Evolutionary conservation across 2,888 invertebrate species (phyloP), one percentile per base, ranked within the genome.

Genomic region (Cephalotes varians): DNA sequence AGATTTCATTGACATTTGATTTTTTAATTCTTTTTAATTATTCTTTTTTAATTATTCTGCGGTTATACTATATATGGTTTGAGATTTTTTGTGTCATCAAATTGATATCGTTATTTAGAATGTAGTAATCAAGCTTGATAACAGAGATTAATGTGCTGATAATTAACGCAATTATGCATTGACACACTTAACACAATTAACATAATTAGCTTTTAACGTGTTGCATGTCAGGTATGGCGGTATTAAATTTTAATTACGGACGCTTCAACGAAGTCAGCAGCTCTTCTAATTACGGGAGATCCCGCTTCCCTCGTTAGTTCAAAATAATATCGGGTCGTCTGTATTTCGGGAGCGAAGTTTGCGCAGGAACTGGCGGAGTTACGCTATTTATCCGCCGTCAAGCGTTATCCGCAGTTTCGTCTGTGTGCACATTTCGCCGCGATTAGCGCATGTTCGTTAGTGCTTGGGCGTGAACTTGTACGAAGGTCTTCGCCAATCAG

Each of bases 351-450:
- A 31, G 28, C 54, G 21, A 49, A 60, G 44, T 73, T 62, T 67
- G 49, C 62, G 31, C 49, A 82, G 80, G 79, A 80, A 87, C 87
- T 87, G 84, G 74, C 84, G 85, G 83, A 89, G 90, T 88, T 88
- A 79, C 86, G 90, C 91, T 92, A 91, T 91, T 93, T 91, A 92
- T 92, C 89, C 82, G 81, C 89, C 88, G 90, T 90, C 90, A 47
- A 34, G 87, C 85, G 87, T 91, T 91, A 90, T 90, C 87, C 89
- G 83, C 87, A 86, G 90, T 76, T 87, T 87, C 89, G 85, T 85
- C 86, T 85, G 80, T 84, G 86, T 84, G 85, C 80, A 84, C 79
- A 84, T 88, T 85, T 77, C 60, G 80, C 51, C 64, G 54, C 60
- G 73, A 67, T 83, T 85, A 76, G 80, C 80, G 71, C 85, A 80